phyloP scores from a whole-genome alignment of 2,888 invertebrate genomes.

The Prosapia bicincta region DNA sequence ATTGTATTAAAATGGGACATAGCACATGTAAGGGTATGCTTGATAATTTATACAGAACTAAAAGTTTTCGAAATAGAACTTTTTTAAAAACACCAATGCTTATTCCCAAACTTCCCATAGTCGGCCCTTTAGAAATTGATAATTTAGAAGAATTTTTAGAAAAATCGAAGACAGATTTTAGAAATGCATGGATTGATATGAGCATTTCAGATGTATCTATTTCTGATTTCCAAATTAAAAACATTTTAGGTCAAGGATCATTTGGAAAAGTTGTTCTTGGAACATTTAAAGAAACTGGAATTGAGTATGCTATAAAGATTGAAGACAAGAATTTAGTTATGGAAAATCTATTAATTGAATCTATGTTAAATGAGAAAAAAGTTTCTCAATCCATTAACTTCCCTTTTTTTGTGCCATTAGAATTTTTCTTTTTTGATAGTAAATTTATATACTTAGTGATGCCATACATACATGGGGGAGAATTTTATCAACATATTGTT shows the following conservation, averaged over 20 bases:
- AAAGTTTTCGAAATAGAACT: background rate
- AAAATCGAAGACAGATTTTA: constrained; percentile 14
- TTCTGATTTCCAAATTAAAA: constrained; percentile 7
- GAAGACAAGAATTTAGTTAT: background rate
- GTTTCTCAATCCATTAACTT: constrained; percentile 17
- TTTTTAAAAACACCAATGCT: background rate
- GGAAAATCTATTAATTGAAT: background rate
- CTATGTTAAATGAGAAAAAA: constrained; percentile 11
- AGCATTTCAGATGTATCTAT: constrained; percentile 7
- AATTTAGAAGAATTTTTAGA: constrained; percentile 8
- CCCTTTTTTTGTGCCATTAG: constrained; percentile 11
- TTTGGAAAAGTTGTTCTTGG: background rate
- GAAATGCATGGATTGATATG: constrained; percentile 6
- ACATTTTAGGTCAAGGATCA: background rate
- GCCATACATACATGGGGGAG: constrained; percentile 17
- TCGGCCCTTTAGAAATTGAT: constrained; percentile 7
- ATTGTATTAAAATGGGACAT: too few relatives aligned
- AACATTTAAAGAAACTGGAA: background rate
- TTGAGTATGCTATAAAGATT: background rate
- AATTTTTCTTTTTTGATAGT: constrained; percentile 12
- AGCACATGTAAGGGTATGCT: too few relatives aligned
- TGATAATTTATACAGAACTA: background rate
- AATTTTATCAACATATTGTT: constrained; percentile 11
- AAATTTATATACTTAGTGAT: constrained; percentile 17
- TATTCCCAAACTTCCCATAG: background rate